phyloP scores from a whole-genome alignment of 2,888 invertebrate species.

The Taphrorychus bicolor region DNA sequence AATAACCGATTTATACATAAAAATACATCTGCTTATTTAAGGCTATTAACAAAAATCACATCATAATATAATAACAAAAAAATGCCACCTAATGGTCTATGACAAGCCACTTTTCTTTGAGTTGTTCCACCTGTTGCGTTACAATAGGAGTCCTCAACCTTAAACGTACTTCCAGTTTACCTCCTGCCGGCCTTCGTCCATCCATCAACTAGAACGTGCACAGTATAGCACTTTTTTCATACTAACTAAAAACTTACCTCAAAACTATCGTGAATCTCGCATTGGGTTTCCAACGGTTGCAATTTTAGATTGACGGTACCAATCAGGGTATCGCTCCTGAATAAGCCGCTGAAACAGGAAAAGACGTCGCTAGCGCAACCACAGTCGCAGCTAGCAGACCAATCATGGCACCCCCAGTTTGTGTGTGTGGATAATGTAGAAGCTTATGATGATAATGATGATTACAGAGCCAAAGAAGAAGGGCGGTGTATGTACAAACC shows the following conservation, averaged over 20 bases:
- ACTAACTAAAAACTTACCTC: conserved; percentile 71
- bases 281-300: conserved; percentile 86
- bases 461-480: too few relatives aligned
- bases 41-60: background rate
- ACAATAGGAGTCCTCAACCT: conserved; percentile 87
- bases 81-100: conserved; percentile 66
- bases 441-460: background rate
- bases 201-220: conserved; percentile 76
- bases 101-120: conserved; percentile 91
- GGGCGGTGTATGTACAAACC: too few relatives aligned
- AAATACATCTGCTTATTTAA: background rate
- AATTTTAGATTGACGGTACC: conserved; percentile 86
- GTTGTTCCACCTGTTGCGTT: conserved; percentile 87
- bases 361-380: conserved; percentile 57
- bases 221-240: background rate
- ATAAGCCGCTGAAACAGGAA: conserved; percentile 90
- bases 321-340: conserved; percentile 85
- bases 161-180: conserved; percentile 88
- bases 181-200: too few relatives aligned
- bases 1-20: too few relatives aligned
- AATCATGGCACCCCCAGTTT: conserved; percentile 50
- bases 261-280: conserved; percentile 89
- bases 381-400: conserved; percentile 52
- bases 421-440: background rate
- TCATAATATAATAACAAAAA: too few relatives aligned